These are phyloP conservation scores for Zeus faber DNA, from an alignment of 2,113 vertebrate species.

Conservation along the genomic window DNA sequence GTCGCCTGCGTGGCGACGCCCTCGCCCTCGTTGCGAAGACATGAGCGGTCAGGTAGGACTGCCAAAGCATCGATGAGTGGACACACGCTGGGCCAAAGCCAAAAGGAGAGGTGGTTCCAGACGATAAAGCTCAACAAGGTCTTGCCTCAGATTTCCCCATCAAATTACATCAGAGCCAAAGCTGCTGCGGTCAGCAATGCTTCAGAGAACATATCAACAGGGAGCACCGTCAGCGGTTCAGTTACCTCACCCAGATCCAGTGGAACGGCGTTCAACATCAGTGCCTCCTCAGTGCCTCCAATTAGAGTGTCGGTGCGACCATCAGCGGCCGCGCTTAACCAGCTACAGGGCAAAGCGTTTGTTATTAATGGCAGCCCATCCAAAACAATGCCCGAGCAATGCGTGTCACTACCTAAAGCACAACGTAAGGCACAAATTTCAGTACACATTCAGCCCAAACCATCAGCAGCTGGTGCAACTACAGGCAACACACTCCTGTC, in stretches of 20 bases:
- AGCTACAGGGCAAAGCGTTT: conserved; percentile 14
- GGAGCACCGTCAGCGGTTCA: conserved; percentile 23
- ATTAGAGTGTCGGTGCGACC: conserved; percentile 30
- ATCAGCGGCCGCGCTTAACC: conserved; percentile 8
- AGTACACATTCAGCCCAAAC: conserved; percentile 34
- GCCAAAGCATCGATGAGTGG: conserved; percentile 4
- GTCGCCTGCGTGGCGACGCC: conserved; percentile 13
- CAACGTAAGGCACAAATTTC: conserved; percentile 28
- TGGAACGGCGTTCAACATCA: conserved; percentile 37
- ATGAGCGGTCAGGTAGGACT: conserved; percentile 28
- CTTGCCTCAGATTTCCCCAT: conserved; percentile 28
- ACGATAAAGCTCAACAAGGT: conserved; percentile 43
- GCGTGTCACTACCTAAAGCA: conserved; percentile 24
- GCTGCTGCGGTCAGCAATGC: conserved; percentile 8
- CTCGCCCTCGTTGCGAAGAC: conserved; percentile 27
- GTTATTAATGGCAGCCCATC: conserved; percentile 46
- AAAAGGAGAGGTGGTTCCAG: conserved; percentile 51
- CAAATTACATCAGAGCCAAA: conserved; percentile 23
- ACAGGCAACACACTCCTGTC: conserved; percentile 12
- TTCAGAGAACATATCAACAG: conserved; percentile 17
- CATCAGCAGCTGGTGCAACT: conserved; percentile 12
- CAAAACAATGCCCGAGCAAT: conserved; percentile 40
- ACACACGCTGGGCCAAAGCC: conserved; percentile 14
- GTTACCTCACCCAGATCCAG: conserved; percentile 37
- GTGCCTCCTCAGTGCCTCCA: conserved; percentile 56